Evolutionary conservation across 2,888 invertebrate genomes (phyloP), one percentile per base, ranked within the genome.

Genomic region (Stenodema calcarata): DNA sequence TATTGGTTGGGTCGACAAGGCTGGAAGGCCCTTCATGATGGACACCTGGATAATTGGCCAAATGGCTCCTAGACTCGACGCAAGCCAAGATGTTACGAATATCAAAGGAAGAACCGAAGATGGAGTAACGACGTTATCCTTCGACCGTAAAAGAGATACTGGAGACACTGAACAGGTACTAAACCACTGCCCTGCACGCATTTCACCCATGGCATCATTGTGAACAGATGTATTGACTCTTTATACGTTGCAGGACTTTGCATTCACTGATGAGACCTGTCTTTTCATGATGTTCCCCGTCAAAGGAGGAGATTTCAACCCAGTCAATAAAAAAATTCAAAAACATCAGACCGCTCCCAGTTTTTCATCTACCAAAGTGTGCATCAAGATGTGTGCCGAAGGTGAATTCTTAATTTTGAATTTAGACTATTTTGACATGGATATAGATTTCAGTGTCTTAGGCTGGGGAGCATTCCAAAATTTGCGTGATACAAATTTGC

Each of bases 21-120:
- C 93, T 9, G 96, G 95, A 0, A 92, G 96, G 0, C 95, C 96
- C 0, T 96, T 97, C 92, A 91, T 97, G 28, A 96, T 96, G 95
- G 97, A 98, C 91, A 95, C 96, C 0, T 97, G 96, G 96, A 94
- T 97, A 87, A 92, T 92, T 86, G 96, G 96, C 0, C 97, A 97
- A 92, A 93, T 94, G 1, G 93, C 95, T 11, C 96, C 96, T 0
- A 91, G 94, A 12, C 91, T 96, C 16, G 97, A 96, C 91, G 91
- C 92, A 0, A 93, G 93, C 0, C 97, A 97, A 92, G 95, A 96
- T 90, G 93, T 97, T 79, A 92, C 92, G 89, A 94, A 95, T 90
- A 93, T 93, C 18, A 92, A 93, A 0, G 97, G 96, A 18, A 93
- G 93, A 87, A 93, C 95, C 69, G 93, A 93, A 2, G 95, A 97